Evolutionary conservation across 1,140 invertebrate genomes (phyloP), one percentile per base, ranked within the genome.

Genomic region (Tetragnatha versicolor): DNA sequence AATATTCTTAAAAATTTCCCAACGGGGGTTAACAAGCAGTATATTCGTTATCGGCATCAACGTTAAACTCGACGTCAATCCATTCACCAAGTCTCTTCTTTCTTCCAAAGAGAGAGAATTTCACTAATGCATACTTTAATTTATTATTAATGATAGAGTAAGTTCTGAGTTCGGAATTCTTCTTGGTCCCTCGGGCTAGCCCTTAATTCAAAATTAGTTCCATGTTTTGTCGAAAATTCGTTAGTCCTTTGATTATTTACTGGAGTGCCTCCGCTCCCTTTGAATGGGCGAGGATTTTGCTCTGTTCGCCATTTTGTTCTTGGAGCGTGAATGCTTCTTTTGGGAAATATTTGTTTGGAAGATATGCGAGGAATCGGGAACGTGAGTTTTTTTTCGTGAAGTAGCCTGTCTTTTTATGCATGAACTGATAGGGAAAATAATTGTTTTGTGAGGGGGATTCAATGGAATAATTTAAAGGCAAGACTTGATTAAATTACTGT

Each of bases 121-220:
- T 20, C 6, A 33, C 65, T 68, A 68, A 68, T 68, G 65, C 29
- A 49, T 68, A 31, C 47, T 68, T 47, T 68, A 68, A 68, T 68
- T 68, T 35, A 68, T 68, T 49, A 68, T 68, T 68, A 51, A 68
- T 68, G 45, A 51, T 68, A 22, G 61, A 65, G 25, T 33, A 27
- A 27, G 39, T 65, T n/a, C 35, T 14, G 29, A n/a, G 22, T 42
- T 29, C 39, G 22, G 61, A 29, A 65, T 65, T 39, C 27, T 42
- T n/a, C 27, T 20, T 33, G 42, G 39, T 31, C 39, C 33, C 35
- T 17, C 6, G 20, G 61, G 25, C 20, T 42, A 31, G 17, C 20
- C 29, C 29, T 5, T 10, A 1, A 31, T 65, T 25, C 58, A 10
- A 27, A 39, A 42, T 65, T 65, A 42, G 37, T 42, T 65, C 14